Evolutionary conservation across 2,797 vertebrate genomes (phyloP).

Genomic region (Melanotaenia parkinsoni): DNA sequence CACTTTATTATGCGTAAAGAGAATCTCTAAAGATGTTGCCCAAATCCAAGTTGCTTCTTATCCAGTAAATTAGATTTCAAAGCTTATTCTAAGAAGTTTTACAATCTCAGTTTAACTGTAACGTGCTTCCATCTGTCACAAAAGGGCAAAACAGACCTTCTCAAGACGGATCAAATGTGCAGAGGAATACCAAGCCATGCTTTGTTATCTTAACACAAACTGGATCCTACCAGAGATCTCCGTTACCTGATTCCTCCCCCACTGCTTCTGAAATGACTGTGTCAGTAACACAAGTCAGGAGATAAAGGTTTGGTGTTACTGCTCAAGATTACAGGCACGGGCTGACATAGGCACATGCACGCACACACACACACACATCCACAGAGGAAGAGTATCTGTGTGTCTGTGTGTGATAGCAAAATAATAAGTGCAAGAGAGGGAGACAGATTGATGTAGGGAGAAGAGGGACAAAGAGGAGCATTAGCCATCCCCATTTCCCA

Average conservation of each 20-base stretch:
- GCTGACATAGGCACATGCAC: constrained; percentile 15
- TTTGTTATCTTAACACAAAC: constrained; percentile 55
- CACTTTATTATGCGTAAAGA: neutral
- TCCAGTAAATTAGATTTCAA: constrained; percentile 13
- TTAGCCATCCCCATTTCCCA: constrained; percentile 58
- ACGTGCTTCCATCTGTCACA: constrained; percentile 32
- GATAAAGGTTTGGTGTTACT: constrained; percentile 58
- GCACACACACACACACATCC: constrained; percentile 2
- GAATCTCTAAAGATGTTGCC: neutral
- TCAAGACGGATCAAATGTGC: constrained; percentile 49
- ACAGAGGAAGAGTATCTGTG: constrained; percentile 34
- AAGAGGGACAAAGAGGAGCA: constrained; percentile 56
- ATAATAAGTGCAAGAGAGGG: constrained; percentile 46
- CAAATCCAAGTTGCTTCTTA: neutral
- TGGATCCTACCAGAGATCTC: constrained; percentile 44
- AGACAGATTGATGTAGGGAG: constrained; percentile 48
- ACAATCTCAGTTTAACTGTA: constrained; percentile 23
- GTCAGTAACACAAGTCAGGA: constrained; percentile 58
- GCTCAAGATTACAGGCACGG: constrained; percentile 54
- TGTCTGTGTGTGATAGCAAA: constrained; percentile 42
- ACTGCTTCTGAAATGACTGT: constrained; percentile 56
- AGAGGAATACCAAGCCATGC: constrained; percentile 30
- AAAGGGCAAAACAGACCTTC: constrained; percentile 31
- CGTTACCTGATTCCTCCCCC: constrained; percentile 44
- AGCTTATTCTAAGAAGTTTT: constrained; percentile 20